A percentile compares a stretch with the other conserved stretches of the same genome.
Conservation (phyloP, 2,888 invertebrate species). For the Alloscopus bannaensis region DNA sequence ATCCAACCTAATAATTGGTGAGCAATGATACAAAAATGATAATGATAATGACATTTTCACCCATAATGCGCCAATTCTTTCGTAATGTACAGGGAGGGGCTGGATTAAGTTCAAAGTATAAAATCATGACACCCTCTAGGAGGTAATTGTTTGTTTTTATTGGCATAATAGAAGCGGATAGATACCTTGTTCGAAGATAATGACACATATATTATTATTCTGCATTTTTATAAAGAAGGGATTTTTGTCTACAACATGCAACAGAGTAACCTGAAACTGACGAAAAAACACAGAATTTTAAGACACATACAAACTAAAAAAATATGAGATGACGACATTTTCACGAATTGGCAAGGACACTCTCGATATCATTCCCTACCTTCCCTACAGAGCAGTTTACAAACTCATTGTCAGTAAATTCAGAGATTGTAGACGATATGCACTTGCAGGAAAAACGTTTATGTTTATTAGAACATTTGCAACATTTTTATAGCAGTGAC, state of each 20-base stretch:
- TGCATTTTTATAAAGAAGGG: background rate
- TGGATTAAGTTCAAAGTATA: no score
- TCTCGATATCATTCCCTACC: background rate
- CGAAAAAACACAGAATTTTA: no score
- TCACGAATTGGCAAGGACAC: slow-evolving; percentile 13
- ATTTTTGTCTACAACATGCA: no score
- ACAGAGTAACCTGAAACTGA: no score
- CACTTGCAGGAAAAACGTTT: background rate
- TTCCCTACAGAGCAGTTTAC: background rate
- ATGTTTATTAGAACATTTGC: background rate
- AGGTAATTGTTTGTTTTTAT: no score
- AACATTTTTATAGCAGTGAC: background rate
- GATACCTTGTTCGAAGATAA: background rate
- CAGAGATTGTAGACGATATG: background rate
- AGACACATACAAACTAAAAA: background rate
- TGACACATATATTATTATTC: background rate
- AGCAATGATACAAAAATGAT: no score
- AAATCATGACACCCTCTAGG: no score
- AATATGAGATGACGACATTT: slow-evolving; percentile 14
- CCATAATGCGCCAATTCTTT: no score
- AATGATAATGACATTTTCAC: no score
- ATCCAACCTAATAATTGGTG: no score
- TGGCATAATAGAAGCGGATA: background rate
- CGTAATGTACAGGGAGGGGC: no score
- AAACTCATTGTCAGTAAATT: background rate